Evolutionary conservation across 2,888 invertebrate species (phyloP).

Genomic region (Agrochola litura): DNA sequence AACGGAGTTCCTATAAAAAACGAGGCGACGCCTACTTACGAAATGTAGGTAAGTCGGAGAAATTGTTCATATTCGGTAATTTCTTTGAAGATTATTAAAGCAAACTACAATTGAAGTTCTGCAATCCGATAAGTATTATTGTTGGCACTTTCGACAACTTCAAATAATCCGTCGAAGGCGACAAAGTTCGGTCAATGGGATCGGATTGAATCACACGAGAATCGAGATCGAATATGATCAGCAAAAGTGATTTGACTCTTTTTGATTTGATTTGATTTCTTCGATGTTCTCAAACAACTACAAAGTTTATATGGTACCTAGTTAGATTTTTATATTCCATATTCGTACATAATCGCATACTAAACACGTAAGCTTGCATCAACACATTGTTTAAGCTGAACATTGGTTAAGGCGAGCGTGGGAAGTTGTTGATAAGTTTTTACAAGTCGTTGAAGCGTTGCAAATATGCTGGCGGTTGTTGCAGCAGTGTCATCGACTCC

Average conservation of each 20-base stretch:
- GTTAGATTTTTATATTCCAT: slow-evolving; percentile 39
- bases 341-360: slow-evolving; percentile 41
- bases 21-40: slow-evolving; percentile 75
- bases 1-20: slow-evolving; percentile 70
- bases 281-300: not conserved
- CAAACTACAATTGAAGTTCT: not conserved
- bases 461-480: slow-evolving; percentile 77
- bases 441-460: slow-evolving; percentile 80
- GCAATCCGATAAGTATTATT: not conserved
- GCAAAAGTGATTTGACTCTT: not conserved
- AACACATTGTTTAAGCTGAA: slow-evolving; percentile 51
- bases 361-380: slow-evolving; percentile 54
- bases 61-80: slow-evolving; percentile 56
- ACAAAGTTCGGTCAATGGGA: not conserved
- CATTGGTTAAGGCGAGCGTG: slow-evolving; percentile 74
- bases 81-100: slow-evolving; percentile 21
- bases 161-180: not conserved
- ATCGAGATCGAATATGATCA: not conserved
- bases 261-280: not conserved
- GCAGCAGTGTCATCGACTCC: slow-evolving; percentile 79
- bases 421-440: slow-evolving; percentile 78
- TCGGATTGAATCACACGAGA: not conserved
- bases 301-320: not conserved
- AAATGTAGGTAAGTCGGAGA: slow-evolving; percentile 75
- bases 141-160: not conserved